These are phyloP conservation scores for Drosophila cardini DNA, from an alignment of 1,140 invertebrate species.

Conservation along the genomic window DNA sequence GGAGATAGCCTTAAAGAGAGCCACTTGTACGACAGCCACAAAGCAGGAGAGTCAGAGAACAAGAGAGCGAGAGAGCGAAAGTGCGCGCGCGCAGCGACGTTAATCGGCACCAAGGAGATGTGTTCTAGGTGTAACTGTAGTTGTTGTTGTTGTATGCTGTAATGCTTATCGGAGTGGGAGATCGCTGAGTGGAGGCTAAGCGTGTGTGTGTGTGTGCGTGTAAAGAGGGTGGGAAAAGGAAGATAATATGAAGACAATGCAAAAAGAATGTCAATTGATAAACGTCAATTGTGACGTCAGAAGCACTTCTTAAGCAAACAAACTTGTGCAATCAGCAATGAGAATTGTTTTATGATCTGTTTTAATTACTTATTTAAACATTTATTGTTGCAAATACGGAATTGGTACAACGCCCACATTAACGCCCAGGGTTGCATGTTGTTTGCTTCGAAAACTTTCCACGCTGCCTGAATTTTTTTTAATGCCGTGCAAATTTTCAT, in stretches of 20 bases:
- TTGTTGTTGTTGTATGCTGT: constrained; percentile 4
- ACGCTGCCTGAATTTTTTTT: constrained; percentile 24
- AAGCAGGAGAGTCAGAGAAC: background rate
- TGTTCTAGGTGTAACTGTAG: background rate
- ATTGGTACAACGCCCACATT: constrained; percentile 43
- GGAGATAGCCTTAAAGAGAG: background rate
- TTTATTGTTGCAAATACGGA: constrained; percentile 66
- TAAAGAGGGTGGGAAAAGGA: background rate
- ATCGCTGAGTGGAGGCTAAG: too few relatives aligned
- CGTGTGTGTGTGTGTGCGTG: background rate
- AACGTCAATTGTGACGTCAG: constrained; percentile 42
- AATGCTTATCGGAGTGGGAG: constrained; percentile 24
- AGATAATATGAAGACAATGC: background rate
- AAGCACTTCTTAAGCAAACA: constrained; percentile 24
- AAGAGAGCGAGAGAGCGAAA: background rate
- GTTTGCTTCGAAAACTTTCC: constrained; percentile 63
- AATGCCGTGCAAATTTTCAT: constrained; percentile 34
- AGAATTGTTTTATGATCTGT: constrained; percentile 52
- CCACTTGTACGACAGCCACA: constrained; percentile 1
- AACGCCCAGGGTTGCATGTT: constrained; percentile 38
- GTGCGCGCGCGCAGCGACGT: constrained; percentile 18
- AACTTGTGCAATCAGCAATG: constrained; percentile 37
- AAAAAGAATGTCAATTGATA: background rate
- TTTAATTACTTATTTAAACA: constrained; percentile 49
- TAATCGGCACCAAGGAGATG: background rate